Conservation (phyloP, 2,888 invertebrate genomes). For the Cetonia aurata region DNA sequence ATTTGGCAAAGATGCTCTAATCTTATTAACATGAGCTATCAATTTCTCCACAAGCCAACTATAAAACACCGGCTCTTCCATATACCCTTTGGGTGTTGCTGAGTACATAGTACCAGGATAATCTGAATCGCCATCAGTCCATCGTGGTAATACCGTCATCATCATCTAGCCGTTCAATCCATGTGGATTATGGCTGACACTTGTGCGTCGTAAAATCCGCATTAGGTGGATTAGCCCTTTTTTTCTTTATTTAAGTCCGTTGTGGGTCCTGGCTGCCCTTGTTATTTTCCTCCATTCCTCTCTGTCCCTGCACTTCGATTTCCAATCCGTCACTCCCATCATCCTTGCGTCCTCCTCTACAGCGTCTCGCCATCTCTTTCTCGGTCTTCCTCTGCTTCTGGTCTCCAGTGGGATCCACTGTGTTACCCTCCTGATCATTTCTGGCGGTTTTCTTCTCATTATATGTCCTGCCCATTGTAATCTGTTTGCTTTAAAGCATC, state of each 20-base stretch:
- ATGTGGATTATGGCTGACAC: no score
- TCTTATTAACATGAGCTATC: no score
- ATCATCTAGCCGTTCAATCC: no score
- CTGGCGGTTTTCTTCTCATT: constrained; percentile 25
- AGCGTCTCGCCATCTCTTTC: constrained; percentile 1
- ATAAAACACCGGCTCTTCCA: no score
- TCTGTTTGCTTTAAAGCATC: constrained; percentile 19
- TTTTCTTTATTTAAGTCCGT: background rate
- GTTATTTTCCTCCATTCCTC: constrained; percentile 15
- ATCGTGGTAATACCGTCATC: no score
- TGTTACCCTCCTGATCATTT: constrained; percentile 24
- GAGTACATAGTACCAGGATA: no score
- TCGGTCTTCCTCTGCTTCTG: constrained; percentile 17
- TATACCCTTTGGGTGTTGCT: no score
- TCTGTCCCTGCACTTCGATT: constrained; percentile 3
- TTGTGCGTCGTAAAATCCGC: no score
- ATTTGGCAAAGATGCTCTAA: no score
- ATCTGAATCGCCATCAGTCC: background rate
- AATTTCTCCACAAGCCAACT: no score
- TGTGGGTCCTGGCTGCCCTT: constrained; percentile 9
- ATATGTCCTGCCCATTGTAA: constrained; percentile 35
- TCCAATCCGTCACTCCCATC: constrained; percentile 12
- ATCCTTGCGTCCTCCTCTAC: background rate
- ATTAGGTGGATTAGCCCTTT: background rate
- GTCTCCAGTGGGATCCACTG: constrained; percentile 15